Percentiles rank a stretch among this genome's conserved stretches.
Conservation (phyloP, 1,140 invertebrate genomes). For the Antheraea mylitta region DNA sequence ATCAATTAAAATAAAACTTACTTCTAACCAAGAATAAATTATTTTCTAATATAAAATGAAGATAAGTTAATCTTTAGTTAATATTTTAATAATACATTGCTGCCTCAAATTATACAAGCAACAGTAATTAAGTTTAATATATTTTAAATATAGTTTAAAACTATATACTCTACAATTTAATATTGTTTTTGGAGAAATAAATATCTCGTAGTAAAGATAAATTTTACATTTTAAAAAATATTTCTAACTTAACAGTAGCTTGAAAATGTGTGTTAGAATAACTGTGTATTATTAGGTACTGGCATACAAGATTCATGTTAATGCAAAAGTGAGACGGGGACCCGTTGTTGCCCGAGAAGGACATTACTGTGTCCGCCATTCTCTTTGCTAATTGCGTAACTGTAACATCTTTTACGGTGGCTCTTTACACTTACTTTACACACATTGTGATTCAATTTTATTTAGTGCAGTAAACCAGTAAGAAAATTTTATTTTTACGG, state of each 20-base stretch:
- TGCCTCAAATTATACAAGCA: too few species aligned
- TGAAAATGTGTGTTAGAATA: background rate
- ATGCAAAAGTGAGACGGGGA: slow-evolving; percentile 28
- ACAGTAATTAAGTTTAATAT: too few species aligned
- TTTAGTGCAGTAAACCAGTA: background rate
- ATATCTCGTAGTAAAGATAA: background rate
- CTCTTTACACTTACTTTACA: background rate
- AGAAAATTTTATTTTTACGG: background rate
- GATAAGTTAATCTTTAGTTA: too few species aligned
- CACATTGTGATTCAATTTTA: background rate
- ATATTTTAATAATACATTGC: too few species aligned
- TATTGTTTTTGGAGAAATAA: too few species aligned
- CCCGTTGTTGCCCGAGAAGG: slow-evolving; percentile 39
- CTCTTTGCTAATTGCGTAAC: slow-evolving; percentile 55
- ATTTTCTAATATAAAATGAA: too few species aligned
- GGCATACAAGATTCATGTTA: slow-evolving; percentile 23
- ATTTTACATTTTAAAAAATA: background rate
- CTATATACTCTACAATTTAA: too few species aligned
- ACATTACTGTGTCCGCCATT: slow-evolving; percentile 36
- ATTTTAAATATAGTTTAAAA: too few species aligned
- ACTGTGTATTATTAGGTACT: background rate
- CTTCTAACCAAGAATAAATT: too few species aligned
- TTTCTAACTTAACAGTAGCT: slow-evolving; percentile 1
- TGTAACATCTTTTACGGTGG: slow-evolving; percentile 27
- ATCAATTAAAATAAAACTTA: too few species aligned